phyloP scores from a whole-genome alignment of 2,888 invertebrate species.

The Limnephilus auricula region DNA sequence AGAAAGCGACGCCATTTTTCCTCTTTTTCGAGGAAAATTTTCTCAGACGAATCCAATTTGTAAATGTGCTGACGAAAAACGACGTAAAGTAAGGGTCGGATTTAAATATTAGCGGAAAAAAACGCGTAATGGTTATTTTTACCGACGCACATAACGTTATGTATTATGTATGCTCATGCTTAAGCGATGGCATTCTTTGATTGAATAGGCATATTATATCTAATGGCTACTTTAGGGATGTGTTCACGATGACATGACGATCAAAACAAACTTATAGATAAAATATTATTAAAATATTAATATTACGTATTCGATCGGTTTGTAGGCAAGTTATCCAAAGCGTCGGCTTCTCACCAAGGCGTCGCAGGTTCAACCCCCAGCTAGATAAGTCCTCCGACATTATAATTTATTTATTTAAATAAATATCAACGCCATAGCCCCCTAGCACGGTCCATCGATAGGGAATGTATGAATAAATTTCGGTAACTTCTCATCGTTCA shows the following conservation, averaged over 20 bases:
- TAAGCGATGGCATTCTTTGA: slow-evolving; percentile 4
- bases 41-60: slow-evolving; percentile 54
- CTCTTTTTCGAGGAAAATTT: slow-evolving; percentile 21
- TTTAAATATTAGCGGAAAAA: slow-evolving; percentile 42
- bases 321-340: too few species aligned
- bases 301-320: too few species aligned
- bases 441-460: too few species aligned
- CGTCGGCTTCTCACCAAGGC: too few species aligned
- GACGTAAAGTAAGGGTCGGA: slow-evolving; percentile 17
- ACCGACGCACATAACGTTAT: neutral
- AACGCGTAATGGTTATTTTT: slow-evolving; percentile 38
- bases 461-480: too few species aligned
- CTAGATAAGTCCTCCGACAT: too few species aligned
- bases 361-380: too few species aligned
- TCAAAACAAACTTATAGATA: neutral
- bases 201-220: slow-evolving; percentile 4
- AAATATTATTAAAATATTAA: too few species aligned
- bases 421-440: too few species aligned
- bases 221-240: neutral
- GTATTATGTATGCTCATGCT: neutral
- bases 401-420: too few species aligned
- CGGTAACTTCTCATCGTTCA: too few species aligned
- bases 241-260: neutral
- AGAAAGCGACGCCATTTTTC: slow-evolving; percentile 35
- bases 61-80: slow-evolving; percentile 57